Evolutionary conservation across 2,888 invertebrate species (phyloP).

Genomic region (Horisme vitalbata): DNA sequence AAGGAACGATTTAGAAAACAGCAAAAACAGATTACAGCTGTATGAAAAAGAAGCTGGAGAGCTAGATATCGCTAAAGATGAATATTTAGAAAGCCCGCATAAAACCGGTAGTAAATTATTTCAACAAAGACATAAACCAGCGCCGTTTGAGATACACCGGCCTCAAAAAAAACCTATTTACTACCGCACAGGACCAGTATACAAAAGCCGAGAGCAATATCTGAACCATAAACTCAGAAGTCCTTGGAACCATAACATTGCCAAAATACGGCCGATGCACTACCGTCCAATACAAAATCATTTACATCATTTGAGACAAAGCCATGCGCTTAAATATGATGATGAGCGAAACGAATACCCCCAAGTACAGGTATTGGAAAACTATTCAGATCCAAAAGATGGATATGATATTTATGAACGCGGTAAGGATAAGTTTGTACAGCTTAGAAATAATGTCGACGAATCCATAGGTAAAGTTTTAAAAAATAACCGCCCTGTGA

Average conservation of each 20-base stretch:
- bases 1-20: slow-evolving; percentile 57
- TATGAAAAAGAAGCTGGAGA: slow-evolving; percentile 65
- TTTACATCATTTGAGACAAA: slow-evolving; percentile 63
- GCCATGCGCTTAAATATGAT: slow-evolving; percentile 70
- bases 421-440: slow-evolving; percentile 67
- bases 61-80: slow-evolving; percentile 55
- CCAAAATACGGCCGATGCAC: slow-evolving; percentile 68
- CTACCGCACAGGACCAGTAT: slow-evolving; percentile 50
- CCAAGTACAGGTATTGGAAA: slow-evolving; percentile 52
- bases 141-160: slow-evolving; percentile 64
- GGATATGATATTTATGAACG: slow-evolving; percentile 82
- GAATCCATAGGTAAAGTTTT: slow-evolving; percentile 63
- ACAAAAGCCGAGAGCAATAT: slow-evolving; percentile 50
- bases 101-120: slow-evolving; percentile 61
- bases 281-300: slow-evolving; percentile 71
- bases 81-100: slow-evolving; percentile 66
- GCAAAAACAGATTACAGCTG: slow-evolving; percentile 56
- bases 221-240: slow-evolving; percentile 68
- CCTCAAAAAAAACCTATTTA: slow-evolving; percentile 68
- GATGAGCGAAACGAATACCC: slow-evolving; percentile 77
- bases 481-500: slow-evolving; percentile 51
- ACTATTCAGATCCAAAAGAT: slow-evolving; percentile 64
- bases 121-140: slow-evolving; percentile 62
- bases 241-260: slow-evolving; percentile 69
- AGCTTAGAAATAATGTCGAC: slow-evolving; percentile 66